Conservation (phyloP, 2,113 vertebrate genomes). For the Phycodurus eques region DNA sequence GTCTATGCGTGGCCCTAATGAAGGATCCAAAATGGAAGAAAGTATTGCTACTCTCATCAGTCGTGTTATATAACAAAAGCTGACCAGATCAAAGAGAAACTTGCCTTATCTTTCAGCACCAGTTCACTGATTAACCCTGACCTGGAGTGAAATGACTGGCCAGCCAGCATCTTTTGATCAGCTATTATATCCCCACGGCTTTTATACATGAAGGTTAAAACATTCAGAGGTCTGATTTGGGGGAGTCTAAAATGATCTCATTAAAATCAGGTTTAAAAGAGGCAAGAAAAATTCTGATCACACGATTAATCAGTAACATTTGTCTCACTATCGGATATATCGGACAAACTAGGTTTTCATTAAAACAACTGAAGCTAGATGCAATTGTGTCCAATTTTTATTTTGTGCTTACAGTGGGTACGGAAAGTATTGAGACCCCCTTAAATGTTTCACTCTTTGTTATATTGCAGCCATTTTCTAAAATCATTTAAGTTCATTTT, state of each 20-base stretch:
- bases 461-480: no score
- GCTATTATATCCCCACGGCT: conserved; percentile 11
- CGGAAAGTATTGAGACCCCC: no score
- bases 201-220: conserved; percentile 12
- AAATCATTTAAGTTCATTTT: no score
- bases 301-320: neutral
- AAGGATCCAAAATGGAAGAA: conserved; percentile 1
- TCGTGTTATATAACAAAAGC: conserved; percentile 20
- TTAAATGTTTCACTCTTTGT: no score
- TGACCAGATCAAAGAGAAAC: conserved; percentile 38
- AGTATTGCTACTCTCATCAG: neutral
- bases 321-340: neutral
- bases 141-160: conserved; percentile 40
- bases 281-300: conserved; percentile 20
- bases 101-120: conserved; percentile 34
- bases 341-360: neutral
- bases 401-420: neutral
- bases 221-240: conserved; percentile 4
- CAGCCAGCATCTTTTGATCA: conserved; percentile 26
- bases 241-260: neutral
- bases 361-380: neutral
- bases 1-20: neutral
- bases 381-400: neutral
- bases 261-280: conserved; percentile 17
- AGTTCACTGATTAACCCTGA: conserved; percentile 33